Conservation (phyloP, 92 coral and sea anemone genomes). For the Paragorgia papillata region DNA sequence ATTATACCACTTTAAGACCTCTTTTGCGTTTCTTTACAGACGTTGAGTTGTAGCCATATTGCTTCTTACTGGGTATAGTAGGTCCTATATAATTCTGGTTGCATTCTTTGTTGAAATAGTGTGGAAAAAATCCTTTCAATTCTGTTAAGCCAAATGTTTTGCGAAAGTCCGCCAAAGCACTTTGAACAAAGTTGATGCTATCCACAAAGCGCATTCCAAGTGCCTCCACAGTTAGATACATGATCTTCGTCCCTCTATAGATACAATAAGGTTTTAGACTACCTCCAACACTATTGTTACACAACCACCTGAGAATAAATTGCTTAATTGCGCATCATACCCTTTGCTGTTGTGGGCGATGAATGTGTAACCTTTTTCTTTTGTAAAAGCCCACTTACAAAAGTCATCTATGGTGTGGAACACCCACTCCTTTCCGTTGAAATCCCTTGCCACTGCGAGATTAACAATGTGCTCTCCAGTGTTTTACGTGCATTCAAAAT, state of each 20-base stretch:
- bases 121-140: conserved; percentile 11
- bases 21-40: background rate
- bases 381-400: background rate
- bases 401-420: conserved; percentile 13
- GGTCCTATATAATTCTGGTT: conserved; percentile 18
- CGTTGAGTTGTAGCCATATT: background rate
- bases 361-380: conserved; percentile 18
- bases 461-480: conserved; percentile 7
- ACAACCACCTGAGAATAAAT: conserved; percentile 8
- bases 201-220: background rate
- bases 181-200: conserved; percentile 5
- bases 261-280: conserved; percentile 19
- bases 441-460: background rate
- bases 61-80: background rate
- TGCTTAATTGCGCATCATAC: conserved; percentile 17
- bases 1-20: conserved; percentile 25
- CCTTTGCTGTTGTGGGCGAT: conserved; percentile 30
- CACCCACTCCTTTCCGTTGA: conserved; percentile 8
- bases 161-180: background rate
- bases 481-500: background rate
- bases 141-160: conserved; percentile 21
- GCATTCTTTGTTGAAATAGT: background rate
- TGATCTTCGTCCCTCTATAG: conserved; percentile 20
- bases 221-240: background rate
- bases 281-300: background rate